phyloP scores from a whole-genome alignment of 2,888 invertebrate species.

The Galeopsomyia nigrocyanea region DNA sequence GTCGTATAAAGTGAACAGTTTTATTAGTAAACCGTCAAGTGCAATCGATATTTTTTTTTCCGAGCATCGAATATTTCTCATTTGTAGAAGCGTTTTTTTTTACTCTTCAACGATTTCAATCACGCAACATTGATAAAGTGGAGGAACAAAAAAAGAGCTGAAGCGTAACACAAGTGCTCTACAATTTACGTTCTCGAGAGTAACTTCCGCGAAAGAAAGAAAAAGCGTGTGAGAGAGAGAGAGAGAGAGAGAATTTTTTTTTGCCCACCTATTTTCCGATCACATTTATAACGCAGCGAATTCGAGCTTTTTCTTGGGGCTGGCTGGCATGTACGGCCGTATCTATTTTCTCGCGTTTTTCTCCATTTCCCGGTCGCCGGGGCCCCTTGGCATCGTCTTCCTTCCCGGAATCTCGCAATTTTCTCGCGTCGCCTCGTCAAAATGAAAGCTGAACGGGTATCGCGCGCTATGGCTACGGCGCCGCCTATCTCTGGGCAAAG shows the following conservation, averaged over 20 bases:
- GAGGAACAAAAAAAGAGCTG: not conserved
- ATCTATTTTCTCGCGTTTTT: slow-evolving; percentile 6
- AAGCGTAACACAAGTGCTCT: slow-evolving; percentile 11
- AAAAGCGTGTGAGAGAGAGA: no score
- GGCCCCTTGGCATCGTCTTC: slow-evolving; percentile 12
- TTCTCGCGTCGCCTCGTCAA: slow-evolving; percentile 32
- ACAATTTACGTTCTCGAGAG: not conserved
- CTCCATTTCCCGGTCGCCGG: not conserved
- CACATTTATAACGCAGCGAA: slow-evolving; percentile 25
- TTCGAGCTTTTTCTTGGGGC: slow-evolving; percentile 5
- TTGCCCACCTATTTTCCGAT: slow-evolving; percentile 4
- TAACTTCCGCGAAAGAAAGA: not conserved
- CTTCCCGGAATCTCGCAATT: slow-evolving; percentile 38
- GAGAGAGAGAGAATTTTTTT: not conserved
- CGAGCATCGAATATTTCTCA: not conserved
- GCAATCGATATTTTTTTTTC: not conserved
- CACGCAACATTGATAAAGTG: not conserved
- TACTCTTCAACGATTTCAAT: no score
- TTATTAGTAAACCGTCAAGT: not conserved
- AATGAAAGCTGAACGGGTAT: slow-evolving; percentile 19
- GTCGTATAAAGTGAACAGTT: no score
- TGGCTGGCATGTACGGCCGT: no score
- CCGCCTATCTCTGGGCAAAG: not conserved
- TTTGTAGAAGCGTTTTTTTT: no score
- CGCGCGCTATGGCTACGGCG: not conserved